These are phyloP conservation scores for Stenodera caucasica DNA, from an alignment of 2,888 invertebrate species.

Conservation along the genomic window DNA sequence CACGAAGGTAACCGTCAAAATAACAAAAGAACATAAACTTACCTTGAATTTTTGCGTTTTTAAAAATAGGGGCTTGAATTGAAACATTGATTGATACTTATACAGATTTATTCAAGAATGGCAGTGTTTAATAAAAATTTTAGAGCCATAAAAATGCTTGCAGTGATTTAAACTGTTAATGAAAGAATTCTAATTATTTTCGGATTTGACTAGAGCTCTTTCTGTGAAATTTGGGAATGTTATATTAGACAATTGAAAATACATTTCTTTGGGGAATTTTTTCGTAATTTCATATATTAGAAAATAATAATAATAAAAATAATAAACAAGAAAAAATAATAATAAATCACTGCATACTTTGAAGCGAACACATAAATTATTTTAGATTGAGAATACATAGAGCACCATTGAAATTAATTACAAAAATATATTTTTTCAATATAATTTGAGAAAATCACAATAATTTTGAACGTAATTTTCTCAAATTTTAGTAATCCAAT, in stretches of 20 bases:
- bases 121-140: slow-evolving; percentile 48
- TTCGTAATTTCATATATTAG: slow-evolving; percentile 16
- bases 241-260: slow-evolving; percentile 18
- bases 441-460: slow-evolving; percentile 31
- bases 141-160: slow-evolving; percentile 26
- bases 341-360: slow-evolving; percentile 38
- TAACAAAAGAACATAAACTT: no score
- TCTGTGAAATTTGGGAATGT: slow-evolving; percentile 29
- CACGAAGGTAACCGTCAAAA: no score
- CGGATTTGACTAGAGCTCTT: slow-evolving; percentile 43
- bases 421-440: slow-evolving; percentile 43
- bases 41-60: no score
- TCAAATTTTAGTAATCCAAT: slow-evolving; percentile 5
- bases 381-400: slow-evolving; percentile 25
- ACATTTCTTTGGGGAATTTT: slow-evolving; percentile 29
- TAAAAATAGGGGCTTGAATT: no score
- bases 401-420: slow-evolving; percentile 48
- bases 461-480: slow-evolving; percentile 26
- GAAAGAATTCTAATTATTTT: slow-evolving; percentile 21
- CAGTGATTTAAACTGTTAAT: slow-evolving; percentile 24
- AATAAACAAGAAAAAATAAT: slow-evolving; percentile 26
- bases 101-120: slow-evolving; percentile 50
- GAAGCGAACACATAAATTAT: slow-evolving; percentile 41
- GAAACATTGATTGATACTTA: no score
- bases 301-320: slow-evolving; percentile 7